phyloP scores from a whole-genome alignment of 2,113 vertebrate genomes.

The Cyrtonyx montezumae region DNA sequence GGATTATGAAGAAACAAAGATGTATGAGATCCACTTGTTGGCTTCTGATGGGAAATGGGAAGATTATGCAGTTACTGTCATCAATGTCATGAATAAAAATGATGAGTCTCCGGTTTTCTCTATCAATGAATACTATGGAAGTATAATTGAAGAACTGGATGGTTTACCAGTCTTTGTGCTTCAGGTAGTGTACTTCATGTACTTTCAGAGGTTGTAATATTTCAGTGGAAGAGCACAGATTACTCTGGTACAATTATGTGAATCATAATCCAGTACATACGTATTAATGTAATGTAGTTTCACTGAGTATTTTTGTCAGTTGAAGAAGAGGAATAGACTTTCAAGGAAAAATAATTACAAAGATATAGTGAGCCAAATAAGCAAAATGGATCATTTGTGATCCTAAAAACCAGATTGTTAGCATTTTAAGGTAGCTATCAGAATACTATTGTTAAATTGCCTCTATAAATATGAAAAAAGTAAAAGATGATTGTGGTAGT shows the following conservation, averaged over 20 bases:
- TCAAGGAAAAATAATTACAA: neutral
- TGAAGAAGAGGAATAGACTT: neutral
- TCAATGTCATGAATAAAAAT: conserved; percentile 88
- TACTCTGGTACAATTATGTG: neutral
- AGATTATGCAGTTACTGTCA: conserved; percentile 83
- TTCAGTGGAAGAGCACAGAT: neutral
- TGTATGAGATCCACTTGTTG: conserved; percentile 86
- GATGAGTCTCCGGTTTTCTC: conserved; percentile 90
- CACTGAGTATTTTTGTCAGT: neutral
- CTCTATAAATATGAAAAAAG: neutral
- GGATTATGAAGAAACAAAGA: conserved; percentile 88
- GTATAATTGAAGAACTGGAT: conserved; percentile 86
- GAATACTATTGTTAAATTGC: neutral
- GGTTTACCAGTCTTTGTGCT: conserved; percentile 87
- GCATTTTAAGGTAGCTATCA: neutral
- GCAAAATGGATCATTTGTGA: neutral
- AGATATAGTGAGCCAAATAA: neutral
- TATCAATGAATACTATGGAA: conserved; percentile 88
- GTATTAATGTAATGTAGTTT: neutral
- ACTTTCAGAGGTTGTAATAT: neutral
- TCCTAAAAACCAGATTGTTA: neutral
- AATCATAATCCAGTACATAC: neutral
- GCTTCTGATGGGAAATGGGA: conserved; percentile 93
- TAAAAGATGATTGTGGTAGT: neutral
- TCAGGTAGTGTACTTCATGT: conserved; percentile 77